These are phyloP conservation scores for Xestia sexstrigata DNA, from an alignment of 2,888 invertebrate species.

Conservation along the genomic window DNA sequence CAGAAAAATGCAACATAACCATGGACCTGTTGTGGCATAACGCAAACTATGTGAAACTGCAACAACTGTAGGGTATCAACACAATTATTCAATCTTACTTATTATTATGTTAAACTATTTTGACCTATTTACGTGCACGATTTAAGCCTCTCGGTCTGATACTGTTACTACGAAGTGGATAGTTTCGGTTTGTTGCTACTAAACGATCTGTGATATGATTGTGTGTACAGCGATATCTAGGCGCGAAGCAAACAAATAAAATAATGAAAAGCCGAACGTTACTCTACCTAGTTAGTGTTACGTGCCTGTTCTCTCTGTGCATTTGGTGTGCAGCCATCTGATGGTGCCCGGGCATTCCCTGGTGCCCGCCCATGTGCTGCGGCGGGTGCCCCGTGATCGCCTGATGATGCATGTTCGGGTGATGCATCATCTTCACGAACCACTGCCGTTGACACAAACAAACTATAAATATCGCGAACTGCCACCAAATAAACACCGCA, in stretches of 20 bases:
- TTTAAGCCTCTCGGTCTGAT: slow-evolving; percentile 39
- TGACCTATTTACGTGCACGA: slow-evolving; percentile 59
- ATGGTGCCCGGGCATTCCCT: slow-evolving; percentile 90
- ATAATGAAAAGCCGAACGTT: slow-evolving; percentile 83
- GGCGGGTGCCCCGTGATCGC: slow-evolving; percentile 89
- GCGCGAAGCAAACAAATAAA: slow-evolving; percentile 75
- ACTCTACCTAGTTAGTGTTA: slow-evolving; percentile 87
- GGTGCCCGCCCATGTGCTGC: slow-evolving; percentile 87
- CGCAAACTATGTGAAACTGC: slow-evolving; percentile 15
- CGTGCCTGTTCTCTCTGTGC: slow-evolving; percentile 92
- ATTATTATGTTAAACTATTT: slow-evolving; percentile 33
- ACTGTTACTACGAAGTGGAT: slow-evolving; percentile 24
- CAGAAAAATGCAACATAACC: slow-evolving; percentile 34
- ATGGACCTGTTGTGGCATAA: neutral
- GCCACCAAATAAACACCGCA: slow-evolving; percentile 83
- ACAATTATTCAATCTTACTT: slow-evolving; percentile 19
- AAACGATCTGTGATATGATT: slow-evolving; percentile 53
- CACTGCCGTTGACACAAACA: slow-evolving; percentile 84
- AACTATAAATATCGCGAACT: slow-evolving; percentile 73
- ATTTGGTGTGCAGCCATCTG: slow-evolving; percentile 92
- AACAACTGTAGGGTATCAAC: slow-evolving; percentile 15
- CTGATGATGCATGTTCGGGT: slow-evolving; percentile 91
- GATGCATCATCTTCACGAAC: slow-evolving; percentile 89
- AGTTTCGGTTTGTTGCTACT: slow-evolving; percentile 37
- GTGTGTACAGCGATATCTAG: slow-evolving; percentile 59